Conservation (phyloP, 30 jellyfish, hydroid and myxozoan species). For the Rhopilema esculentum region DNA sequence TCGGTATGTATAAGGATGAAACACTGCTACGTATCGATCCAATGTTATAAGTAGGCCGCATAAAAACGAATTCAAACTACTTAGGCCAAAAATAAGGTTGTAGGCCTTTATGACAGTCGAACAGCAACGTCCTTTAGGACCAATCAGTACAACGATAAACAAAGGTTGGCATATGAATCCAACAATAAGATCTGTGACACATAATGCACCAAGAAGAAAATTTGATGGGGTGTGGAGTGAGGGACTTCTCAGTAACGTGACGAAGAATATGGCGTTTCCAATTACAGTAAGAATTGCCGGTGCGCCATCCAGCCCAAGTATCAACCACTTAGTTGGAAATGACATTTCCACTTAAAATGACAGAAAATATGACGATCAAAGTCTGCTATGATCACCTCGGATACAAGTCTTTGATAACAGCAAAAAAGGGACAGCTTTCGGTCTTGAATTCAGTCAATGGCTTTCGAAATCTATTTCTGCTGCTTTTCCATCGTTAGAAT, state of each 20-base stretch:
- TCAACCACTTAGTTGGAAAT: constrained; percentile 1
- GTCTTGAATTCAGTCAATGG: too few relatives aligned
- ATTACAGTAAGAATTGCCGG: constrained; percentile 43
- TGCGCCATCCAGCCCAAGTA: constrained; percentile 9
- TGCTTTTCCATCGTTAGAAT: too few relatives aligned
- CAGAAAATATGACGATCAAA: too few relatives aligned
- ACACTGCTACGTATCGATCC: constrained; percentile 63
- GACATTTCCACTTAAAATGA: not conserved
- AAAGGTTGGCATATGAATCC: constrained; percentile 66
- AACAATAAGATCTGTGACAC: constrained; percentile 57
- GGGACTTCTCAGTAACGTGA: constrained; percentile 23
- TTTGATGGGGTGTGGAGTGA: constrained; percentile 71
- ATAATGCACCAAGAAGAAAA: constrained; percentile 59
- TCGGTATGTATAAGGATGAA: constrained; percentile 38
- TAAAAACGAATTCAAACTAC: constrained; percentile 43
- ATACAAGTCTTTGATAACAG: not conserved
- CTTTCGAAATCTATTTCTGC: too few relatives aligned
- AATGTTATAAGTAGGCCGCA: constrained; percentile 41
- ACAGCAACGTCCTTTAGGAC: constrained; percentile 48
- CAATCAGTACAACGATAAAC: constrained; percentile 26
- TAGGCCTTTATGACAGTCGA: constrained; percentile 16
- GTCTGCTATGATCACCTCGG: not conserved
- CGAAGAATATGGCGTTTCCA: constrained; percentile 54
- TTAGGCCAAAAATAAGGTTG: constrained; percentile 34
- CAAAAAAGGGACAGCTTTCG: too few relatives aligned